Conservation (phyloP, 1,140 invertebrate genomes). For the Trypoxylus dichotomus region DNA sequence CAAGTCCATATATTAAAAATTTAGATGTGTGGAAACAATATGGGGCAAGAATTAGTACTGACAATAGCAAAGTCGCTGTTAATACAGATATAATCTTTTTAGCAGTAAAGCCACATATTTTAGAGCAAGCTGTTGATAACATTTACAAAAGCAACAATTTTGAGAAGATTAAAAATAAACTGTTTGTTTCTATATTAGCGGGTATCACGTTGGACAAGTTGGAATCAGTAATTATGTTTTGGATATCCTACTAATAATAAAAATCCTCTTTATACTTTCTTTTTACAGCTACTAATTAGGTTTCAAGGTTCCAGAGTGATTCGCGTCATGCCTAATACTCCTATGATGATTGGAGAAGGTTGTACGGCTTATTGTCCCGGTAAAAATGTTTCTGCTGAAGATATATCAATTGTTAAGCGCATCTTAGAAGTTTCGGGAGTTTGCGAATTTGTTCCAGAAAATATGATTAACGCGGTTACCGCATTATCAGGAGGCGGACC, state of each 20-base stretch:
- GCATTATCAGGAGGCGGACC: conserved; percentile 86
- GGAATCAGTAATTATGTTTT: conserved; percentile 60
- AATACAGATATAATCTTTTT: conserved; percentile 79
- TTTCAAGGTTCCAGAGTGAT: conserved; percentile 63
- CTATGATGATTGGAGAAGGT: conserved; percentile 81
- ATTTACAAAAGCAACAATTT: conserved; percentile 43
- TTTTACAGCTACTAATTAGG: conserved; percentile 55
- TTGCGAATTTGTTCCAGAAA: conserved; percentile 77
- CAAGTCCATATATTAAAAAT: conserved; percentile 67
- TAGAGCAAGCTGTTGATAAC: conserved; percentile 63
- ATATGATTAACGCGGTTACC: conserved; percentile 78
- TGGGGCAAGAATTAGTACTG: conserved; percentile 62
- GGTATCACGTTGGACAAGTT: conserved; percentile 73
- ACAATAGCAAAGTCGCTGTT: conserved; percentile 65
- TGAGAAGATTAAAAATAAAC: conserved; percentile 54
- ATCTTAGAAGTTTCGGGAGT: conserved; percentile 79
- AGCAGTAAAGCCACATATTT: conserved; percentile 82
- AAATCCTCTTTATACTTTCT: conserved; percentile 4
- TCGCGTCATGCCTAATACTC: conserved; percentile 92
- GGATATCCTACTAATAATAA: not conserved
- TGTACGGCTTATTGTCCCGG: conserved; percentile 73
- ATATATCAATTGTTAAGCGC: conserved; percentile 64
- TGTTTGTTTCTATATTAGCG: conserved; percentile 79
- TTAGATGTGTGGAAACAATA: conserved; percentile 66
- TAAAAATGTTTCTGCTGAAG: conserved; percentile 55